Base-by-base conservation (phyloP, 2,113 vertebrate species). In the Parotia lawesii region DNA sequence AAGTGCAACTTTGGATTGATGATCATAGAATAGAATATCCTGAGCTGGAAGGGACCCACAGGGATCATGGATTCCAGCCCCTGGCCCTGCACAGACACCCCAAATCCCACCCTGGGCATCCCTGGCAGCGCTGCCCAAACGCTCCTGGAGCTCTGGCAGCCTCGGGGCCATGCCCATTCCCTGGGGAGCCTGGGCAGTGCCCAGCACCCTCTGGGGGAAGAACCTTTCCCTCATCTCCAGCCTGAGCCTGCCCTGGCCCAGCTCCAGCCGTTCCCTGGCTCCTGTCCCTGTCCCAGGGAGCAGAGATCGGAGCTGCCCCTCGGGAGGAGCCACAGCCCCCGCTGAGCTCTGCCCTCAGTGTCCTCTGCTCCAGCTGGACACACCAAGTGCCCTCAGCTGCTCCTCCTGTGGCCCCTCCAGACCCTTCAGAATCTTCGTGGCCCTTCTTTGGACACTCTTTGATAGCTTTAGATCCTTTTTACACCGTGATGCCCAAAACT, bases 51-150 rank as follows among this genome's bases (percentile, higher is more conserved):
- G 10, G 24, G 31, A 29, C 7, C 15, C 45, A 2, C 14, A 3
- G 4, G 24, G 80, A 42, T 28, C 11, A 40, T 5, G 2, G 2
- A 40, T 2, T 0, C 14, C 44, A 25, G 7, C 27, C 0, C 50
- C n/a, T 1, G 16, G 1, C 33, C 44, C 78, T 60, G 29, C 54
- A 4, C 65, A 82, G 45, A 42, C 12, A 10, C 29, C 42, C 44
- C 64, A 58, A 6, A 7, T 1, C 53, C 77, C 53, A 23, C 5
- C 51, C n/a, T 67, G 77, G 5, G 4, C 56, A 75, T 37, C 61
- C 76, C 51, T 62, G 50, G 29, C 13, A 33, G 73, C 5, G 7
- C 23, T 61, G 45, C 2, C 57, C 73, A 40, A 76, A 50, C 3
- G 9, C 45, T 12, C 48, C 74, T 69, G 53, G 14, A 48, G 53